Evolutionary conservation across 2,113 vertebrate genomes (phyloP), one percentile per base, ranked within the genome.

Genomic region (Prinia subflava): DNA sequence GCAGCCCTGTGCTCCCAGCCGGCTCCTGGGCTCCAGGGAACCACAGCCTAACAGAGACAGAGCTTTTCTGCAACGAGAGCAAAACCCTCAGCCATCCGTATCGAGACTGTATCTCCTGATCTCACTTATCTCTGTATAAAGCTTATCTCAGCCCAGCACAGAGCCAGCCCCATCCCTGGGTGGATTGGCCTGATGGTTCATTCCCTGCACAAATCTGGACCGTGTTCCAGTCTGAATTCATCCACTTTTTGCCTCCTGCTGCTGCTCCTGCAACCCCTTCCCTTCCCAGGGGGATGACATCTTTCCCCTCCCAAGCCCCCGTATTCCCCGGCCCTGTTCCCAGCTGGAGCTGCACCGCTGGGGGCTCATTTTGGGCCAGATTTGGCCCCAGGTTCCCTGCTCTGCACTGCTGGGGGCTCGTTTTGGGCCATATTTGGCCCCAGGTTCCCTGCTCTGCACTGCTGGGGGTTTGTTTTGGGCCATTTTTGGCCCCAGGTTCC

Each of bases 311-410:
- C 25, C 28, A 8, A 30, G 10, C 10, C 73, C 42, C 39, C 3
- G 9, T 2, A 2, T 6, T 23, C 14, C 33, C 35, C 28, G 39
- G 52, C 64, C 50, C 18, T 9, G 3, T 49, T 42, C 21, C 16
- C 7, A 0, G 25, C 19, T 5, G 10, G 46, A 59, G 22, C 28
- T 4, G 1, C 8, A 1, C 6, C 4, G 0, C 53, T 12, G 42
- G 41, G 15, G 0, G 9, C 53, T 9, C 53, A 0, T 46, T 25
- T 27, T 0, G 56, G 87, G 80, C 7, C 4, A 6, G 3, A 4
- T 19, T 52, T 7, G 37, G 23, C 62, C 67, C 75, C 1, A 14
- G 41, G 17, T 2, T 31, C 44, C 9, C 56, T 22, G 4, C 30
- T 33, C 10, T 11, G 5, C 83, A 18, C 41, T 13, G 11, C 41